These are phyloP conservation scores for Phyllostomus hastatus DNA, from an alignment of 2,113 vertebrate species.

Conservation along the genomic window DNA sequence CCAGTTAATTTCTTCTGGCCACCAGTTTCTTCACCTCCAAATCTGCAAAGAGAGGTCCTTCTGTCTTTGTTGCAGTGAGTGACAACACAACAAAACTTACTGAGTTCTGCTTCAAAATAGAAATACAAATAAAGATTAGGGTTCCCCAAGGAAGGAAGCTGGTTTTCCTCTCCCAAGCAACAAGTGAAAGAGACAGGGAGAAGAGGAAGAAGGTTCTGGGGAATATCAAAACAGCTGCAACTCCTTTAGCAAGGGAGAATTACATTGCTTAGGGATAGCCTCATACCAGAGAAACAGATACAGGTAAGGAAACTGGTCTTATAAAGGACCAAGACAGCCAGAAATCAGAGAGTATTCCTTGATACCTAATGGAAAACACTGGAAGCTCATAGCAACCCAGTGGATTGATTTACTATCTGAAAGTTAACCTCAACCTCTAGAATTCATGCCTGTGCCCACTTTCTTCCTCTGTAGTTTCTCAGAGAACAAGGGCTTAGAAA, in stretches of 20 bases:
- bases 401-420: neutral
- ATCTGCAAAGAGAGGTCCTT: neutral
- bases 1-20: neutral
- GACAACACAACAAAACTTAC: neutral
- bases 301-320: constrained; percentile 6
- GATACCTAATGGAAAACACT: neutral
- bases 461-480: constrained; percentile 10
- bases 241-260: neutral
- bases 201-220: neutral
- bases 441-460: neutral
- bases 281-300: neutral
- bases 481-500: neutral
- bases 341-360: neutral
- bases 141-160: constrained; percentile 58
- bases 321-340: neutral
- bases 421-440: neutral
- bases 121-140: constrained; percentile 60
- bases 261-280: neutral
- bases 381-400: neutral
- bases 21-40: neutral
- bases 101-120: constrained; percentile 52
- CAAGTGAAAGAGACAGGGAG: neutral
- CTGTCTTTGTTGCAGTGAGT: constrained; percentile 18
- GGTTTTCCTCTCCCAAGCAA: constrained; percentile 61
- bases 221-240: constrained; percentile 37